Conservation (phyloP, 2,888 invertebrate genomes). For the Xestobium rufovillosum region DNA sequence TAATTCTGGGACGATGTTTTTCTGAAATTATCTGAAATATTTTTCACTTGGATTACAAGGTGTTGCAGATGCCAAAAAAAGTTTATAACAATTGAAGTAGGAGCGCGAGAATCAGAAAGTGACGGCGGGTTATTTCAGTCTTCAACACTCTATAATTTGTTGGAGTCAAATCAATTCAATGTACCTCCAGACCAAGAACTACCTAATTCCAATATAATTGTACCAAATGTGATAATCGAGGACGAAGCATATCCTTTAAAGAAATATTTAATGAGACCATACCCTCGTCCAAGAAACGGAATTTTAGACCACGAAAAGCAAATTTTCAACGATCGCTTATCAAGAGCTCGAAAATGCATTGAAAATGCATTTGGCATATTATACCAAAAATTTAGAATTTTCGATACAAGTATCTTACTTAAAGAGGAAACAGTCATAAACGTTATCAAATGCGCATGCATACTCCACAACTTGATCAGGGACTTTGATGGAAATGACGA, state of each 20-base stretch:
- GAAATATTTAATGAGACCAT: too few relatives aligned
- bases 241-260: too few relatives aligned
- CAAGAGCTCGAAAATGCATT: constrained; percentile 17
- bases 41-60: constrained; percentile 12
- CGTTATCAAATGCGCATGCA: too few relatives aligned
- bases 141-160: not conserved
- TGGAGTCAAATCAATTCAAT: not conserved
- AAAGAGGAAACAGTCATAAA: too few relatives aligned
- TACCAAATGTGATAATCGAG: too few relatives aligned
- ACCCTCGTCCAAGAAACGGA: too few relatives aligned
- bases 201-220: too few relatives aligned
- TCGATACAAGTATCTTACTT: too few relatives aligned
- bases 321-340: constrained; percentile 20
- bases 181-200: not conserved
- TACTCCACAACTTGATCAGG: too few relatives aligned
- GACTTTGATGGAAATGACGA: too few relatives aligned
- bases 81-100: constrained; percentile 13
- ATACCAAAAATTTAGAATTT: constrained; percentile 8
- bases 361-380: constrained; percentile 21
- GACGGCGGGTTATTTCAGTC: constrained; percentile 9
- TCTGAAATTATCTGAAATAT: constrained; percentile 10
- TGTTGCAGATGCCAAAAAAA: constrained; percentile 12
- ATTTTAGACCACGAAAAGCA: constrained; percentile 14
- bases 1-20: constrained; percentile 12
- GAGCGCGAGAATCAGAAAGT: constrained; percentile 12